A percentile compares a stretch with the other conserved stretches of the same genome.
Evolutionary conservation across 2,888 invertebrate species (phyloP).

Genomic region (Drosophila crucigera): DNA sequence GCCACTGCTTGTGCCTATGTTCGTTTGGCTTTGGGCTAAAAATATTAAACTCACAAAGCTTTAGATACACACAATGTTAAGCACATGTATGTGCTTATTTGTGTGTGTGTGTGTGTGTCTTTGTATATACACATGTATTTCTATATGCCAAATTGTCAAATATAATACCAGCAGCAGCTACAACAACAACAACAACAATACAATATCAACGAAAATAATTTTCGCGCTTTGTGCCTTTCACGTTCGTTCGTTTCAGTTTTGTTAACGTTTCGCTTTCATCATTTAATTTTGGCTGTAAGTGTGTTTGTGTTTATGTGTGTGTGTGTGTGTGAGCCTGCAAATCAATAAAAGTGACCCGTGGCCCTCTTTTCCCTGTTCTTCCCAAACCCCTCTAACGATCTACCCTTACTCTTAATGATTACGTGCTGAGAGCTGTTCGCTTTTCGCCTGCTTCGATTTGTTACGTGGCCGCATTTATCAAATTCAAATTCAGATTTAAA

Average conservation of each 20-base stretch:
- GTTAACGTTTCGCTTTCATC: constrained; percentile 62
- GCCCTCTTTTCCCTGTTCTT: neutral
- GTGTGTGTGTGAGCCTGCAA: constrained; percentile 28
- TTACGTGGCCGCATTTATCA: constrained; percentile 56
- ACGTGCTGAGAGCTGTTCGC: constrained; percentile 35
- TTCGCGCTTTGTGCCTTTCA: constrained; percentile 59
- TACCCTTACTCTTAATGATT: constrained; percentile 7
- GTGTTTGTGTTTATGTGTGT: neutral
- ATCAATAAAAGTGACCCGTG: constrained; percentile 61
- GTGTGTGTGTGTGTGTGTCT: constrained; percentile 10
- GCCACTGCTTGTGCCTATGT: constrained; percentile 48
- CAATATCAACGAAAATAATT: constrained; percentile 71
- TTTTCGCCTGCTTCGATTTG: constrained; percentile 35
- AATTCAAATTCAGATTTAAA: constrained; percentile 53
- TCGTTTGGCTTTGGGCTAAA: constrained; percentile 75
- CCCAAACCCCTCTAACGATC: neutral
- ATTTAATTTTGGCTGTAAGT: constrained; percentile 64
- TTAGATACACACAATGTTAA: constrained; percentile 56
- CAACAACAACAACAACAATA: constrained; percentile 12
- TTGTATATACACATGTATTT: constrained; percentile 18
- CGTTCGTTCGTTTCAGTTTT: constrained; percentile 48
- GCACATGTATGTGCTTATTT: constrained; percentile 4
- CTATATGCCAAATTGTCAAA: constrained; percentile 65
- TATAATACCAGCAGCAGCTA: constrained; percentile 39
- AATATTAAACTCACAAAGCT: constrained; percentile 72